Conservation (phyloP, 2,113 vertebrate species). For the Cheirogaleus medius region DNA sequence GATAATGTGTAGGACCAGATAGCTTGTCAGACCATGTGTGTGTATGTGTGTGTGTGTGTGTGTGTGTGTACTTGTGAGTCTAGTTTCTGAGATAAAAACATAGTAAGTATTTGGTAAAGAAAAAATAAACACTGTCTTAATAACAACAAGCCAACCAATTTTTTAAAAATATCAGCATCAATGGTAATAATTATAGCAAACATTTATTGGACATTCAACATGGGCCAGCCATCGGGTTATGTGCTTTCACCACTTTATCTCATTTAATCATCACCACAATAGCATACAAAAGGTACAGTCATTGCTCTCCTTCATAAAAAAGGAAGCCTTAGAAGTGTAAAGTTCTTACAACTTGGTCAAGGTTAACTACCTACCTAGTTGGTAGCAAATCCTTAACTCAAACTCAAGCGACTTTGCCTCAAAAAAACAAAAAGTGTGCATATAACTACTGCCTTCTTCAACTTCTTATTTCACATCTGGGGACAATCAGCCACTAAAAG, state of each 20-base stretch:
- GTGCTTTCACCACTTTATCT: neutral
- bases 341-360: neutral
- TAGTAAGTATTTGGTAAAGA: neutral
- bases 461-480: neutral
- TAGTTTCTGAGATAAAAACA: neutral
- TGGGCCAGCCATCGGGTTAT: rapidly evolving
- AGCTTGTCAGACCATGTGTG: neutral
- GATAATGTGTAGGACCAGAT: neutral
- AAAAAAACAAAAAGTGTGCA: neutral
- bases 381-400: neutral
- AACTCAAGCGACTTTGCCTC: neutral
- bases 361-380: neutral
- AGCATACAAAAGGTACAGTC: neutral
- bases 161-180: neutral
- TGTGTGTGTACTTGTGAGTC: neutral
- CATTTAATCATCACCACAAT: neutral
- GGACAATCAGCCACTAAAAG: neutral
- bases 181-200: neutral
- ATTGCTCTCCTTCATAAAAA: neutral
- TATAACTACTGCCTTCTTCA: neutral
- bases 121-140: neutral
- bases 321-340: neutral
- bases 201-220: neutral
- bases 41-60: neutral
- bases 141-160: neutral